Percentiles rank a stretch among this genome's conserved stretches.
phyloP scores from a whole-genome alignment of 2,888 invertebrate genomes.

The Syrista parreyssii region DNA sequence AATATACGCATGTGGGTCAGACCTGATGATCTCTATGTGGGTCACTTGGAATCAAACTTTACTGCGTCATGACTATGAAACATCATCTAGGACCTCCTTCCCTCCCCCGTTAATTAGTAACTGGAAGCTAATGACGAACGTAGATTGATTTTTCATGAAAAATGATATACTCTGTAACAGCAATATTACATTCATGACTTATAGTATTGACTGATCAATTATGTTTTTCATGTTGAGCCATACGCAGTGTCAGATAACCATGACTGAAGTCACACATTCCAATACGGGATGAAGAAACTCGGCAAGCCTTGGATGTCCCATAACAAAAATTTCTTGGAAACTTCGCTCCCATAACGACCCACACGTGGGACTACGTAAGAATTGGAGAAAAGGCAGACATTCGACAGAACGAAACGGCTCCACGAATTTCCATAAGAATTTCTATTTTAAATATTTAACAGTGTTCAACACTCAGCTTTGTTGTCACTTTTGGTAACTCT shows the following conservation, averaged over 20 bases:
- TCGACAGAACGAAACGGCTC: not conserved
- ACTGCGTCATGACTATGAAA: not conserved
- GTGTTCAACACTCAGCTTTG: not conserved
- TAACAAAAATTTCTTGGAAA: not conserved
- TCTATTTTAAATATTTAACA: not conserved
- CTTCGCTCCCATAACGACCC: not conserved
- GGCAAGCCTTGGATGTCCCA: not conserved
- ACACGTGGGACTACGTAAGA: not conserved
- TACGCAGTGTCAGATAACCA: not conserved
- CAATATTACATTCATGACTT: not conserved
- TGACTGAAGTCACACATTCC: not conserved
- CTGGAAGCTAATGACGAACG: not conserved
- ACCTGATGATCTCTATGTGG: not conserved
- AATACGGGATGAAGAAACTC: not conserved
- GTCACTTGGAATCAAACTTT: not conserved
- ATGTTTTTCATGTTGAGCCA: not conserved
- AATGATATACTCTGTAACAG: not conserved
- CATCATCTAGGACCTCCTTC: not conserved
- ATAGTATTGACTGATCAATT: too few species aligned
- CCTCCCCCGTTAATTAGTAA: not conserved
- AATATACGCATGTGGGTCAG: not conserved
- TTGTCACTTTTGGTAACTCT: too few species aligned
- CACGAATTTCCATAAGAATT: not conserved
- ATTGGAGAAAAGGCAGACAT: not conserved
- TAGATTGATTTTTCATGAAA: not conserved